Base-by-base conservation (phyloP, 2,888 invertebrate genomes). In the Harpalus rufipes region DNA sequence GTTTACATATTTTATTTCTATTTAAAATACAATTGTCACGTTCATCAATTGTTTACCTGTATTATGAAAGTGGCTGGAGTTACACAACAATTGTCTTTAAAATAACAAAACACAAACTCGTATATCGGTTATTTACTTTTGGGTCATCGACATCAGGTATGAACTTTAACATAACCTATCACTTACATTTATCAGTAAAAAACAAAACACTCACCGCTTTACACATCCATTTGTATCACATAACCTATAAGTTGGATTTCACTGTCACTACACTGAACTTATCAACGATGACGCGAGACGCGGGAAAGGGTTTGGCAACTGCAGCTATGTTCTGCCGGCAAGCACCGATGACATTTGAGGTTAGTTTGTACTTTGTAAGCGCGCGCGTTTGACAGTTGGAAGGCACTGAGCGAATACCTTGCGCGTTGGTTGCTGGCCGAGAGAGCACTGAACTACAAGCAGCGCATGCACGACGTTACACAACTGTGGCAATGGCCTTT, bases 381-480 rank as follows among this genome's bases (percentile, higher is more conserved):
- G 41, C 68, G 68, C n/a, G 16, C 12, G 44, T 74, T 74, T 74
- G 72, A 74, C 72, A 74, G 72, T 44, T 74, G 76, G 32, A 80
- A 80, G 80, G 80, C 80, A 80, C 79, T 41, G 72, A 51, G 58
- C 76, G 51, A 18, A 58, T 78, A 56, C 14, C 56, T 58, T 25
- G 58, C 80, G 39, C 61, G 44, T 59, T 51, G 10, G 44, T 51
- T 51, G 44, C 10, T 10, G 80, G 80, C 32, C 61, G 5, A 41
- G 16, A 80, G 80, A 80, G 80, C 80, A 80, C 80, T 80, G 80
- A 80, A 80, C 80, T 14, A 39, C 76, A 18, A 39, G 61, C 80
- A 41, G 61, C 80, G 59, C 80, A 14, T 41, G 78, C 58, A 14
- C 32, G 32, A 18, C 18, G 80, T 74, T 74, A 74, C 44, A 74